Evolutionary conservation across 2,888 invertebrate species (phyloP), one percentile per base, ranked within the genome.

Genomic region (Chirona hameri): DNA sequence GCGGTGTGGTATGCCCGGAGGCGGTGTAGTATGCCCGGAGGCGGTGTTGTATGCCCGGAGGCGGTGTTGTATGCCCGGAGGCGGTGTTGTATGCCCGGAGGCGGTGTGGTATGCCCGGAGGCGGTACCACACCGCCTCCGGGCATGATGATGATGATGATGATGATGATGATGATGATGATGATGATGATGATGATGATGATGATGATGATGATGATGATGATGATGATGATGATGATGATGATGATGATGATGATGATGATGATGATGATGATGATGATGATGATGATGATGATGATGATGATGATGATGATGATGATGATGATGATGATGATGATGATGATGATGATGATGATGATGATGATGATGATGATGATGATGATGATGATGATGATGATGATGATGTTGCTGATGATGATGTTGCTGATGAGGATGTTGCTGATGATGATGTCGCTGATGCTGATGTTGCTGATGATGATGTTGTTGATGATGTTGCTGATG

Each of bases 321-420:
- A 14, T 80, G n/a, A 31, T 80, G 39, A 39, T 80, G 39, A 80
- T 80, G 39, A 39, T 80, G 39, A 39, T 80, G 39, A 39, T 80
- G 39, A 39, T 80, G 39, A 79, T 4, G 14, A 79, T 4, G 14
- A 79, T 4, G 14, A 79, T 80, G 80, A 80, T 80, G 4, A 80
- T 0, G 80, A 4, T 31, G 39, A 27, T 80, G 80, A 39, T 31
- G 80, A 80, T 80, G 4, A 39, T 80, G 0, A 80, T 80, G 39
- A 80, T 80, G 39, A 80, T 80, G 4, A 39, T 80, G 39, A 80
- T 80, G 39, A 80, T n/a, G n/a, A n/a, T n/a, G n/a, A n/a, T n/a
- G n/a, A n/a, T n/a, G n/a, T n/a, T n/a, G n/a, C n/a, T n/a, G n/a
- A n/a, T n/a, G n/a, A n/a, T n/a, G n/a, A n/a, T n/a, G n/a, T n/a